These are phyloP conservation scores for Trachelus troglodyta DNA, from an alignment of 2,888 invertebrate species.

Conservation along the genomic window DNA sequence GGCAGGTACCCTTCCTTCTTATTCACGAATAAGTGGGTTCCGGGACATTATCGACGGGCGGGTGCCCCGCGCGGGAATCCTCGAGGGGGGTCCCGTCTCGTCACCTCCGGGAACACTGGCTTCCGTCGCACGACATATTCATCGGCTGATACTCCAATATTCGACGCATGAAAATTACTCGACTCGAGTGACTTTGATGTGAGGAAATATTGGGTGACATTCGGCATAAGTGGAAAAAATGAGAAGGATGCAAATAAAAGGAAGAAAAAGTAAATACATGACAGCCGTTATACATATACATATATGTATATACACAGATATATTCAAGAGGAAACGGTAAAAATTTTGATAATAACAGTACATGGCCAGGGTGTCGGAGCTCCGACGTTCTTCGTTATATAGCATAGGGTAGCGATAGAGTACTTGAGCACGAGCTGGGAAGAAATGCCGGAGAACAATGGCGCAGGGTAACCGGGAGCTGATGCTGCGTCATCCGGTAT, in stretches of 20 bases:
- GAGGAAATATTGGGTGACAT: not conserved
- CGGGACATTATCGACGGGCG: slow-evolving; percentile 61
- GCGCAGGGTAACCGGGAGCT: slow-evolving; percentile 57
- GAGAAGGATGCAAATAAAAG: not conserved
- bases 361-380: not conserved
- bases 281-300: not conserved
- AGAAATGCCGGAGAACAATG: slow-evolving; percentile 63
- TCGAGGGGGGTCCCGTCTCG: slow-evolving; percentile 53
- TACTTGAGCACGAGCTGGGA: slow-evolving; percentile 65
- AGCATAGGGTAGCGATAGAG: slow-evolving; percentile 54
- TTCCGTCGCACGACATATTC: not conserved
- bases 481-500: slow-evolving; percentile 60
- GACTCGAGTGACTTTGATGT: not conserved
- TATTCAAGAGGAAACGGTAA: not conserved
- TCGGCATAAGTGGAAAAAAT: not conserved
- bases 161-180: not conserved
- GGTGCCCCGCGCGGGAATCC: slow-evolving; percentile 64
- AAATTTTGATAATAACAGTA: not conserved
- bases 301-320: no score
- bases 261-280: not conserved
- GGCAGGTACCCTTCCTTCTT: slow-evolving; percentile 1
- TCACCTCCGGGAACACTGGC: slow-evolving; percentile 27
- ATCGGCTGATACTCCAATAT: not conserved
- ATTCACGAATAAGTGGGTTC: slow-evolving; percentile 4
- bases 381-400: not conserved